Conservation (phyloP, 2,113 vertebrate genomes). For the Pimephales promelas region DNA sequence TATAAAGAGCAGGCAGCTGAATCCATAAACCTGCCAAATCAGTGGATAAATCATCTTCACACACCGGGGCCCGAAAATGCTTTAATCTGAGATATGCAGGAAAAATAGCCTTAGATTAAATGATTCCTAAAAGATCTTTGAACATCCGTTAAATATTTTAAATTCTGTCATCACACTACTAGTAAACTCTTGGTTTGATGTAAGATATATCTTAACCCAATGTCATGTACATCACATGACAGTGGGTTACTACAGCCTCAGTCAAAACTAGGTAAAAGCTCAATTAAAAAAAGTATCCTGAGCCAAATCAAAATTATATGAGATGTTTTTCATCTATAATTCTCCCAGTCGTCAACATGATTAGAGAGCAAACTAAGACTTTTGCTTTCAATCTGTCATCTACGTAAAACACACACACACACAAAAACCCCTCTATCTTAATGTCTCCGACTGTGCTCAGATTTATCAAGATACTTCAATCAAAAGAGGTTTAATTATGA, state of each 20-base stretch:
- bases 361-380: neutral
- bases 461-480: neutral
- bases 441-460: neutral
- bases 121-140: neutral
- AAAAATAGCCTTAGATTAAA: neutral
- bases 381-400: neutral
- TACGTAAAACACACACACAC: neutral
- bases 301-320: slow-evolving; percentile 9
- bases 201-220: no score
- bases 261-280: neutral
- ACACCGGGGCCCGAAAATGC: neutral
- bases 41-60: neutral
- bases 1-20: neutral
- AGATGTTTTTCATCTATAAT: neutral
- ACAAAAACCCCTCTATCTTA: no score
- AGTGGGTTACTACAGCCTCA: neutral
- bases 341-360: neutral
- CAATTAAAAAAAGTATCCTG: neutral
- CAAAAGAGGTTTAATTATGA: neutral
- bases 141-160: neutral
- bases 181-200: neutral
- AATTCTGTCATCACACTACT: neutral
- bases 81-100: neutral
- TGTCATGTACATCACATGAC: neutral
- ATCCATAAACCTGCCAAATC: neutral